Percentiles rank a stretch among this genome's conserved stretches.
These are phyloP conservation scores for Tribolium castaneum DNA, from an alignment of 1,140 invertebrate species.

Conservation along the genomic window DNA sequence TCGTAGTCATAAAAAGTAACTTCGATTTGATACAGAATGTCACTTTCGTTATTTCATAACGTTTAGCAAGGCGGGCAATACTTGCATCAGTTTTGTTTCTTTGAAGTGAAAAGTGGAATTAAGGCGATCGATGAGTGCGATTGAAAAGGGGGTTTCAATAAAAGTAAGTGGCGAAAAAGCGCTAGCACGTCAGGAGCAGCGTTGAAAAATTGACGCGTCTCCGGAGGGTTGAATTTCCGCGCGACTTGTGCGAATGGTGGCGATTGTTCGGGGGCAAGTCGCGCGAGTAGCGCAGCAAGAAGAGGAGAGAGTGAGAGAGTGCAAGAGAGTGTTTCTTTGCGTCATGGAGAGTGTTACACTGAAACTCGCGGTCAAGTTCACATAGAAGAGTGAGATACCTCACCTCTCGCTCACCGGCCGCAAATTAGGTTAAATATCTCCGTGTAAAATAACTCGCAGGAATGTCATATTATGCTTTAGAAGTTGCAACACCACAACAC, in stretches of 20 bases:
- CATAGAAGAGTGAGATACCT: constrained; percentile 41
- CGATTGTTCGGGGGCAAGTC: constrained; percentile 16
- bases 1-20: constrained; percentile 46
- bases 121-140: neutral
- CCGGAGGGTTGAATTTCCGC: neutral
- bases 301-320: constrained; percentile 45
- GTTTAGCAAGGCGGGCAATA: constrained; percentile 38
- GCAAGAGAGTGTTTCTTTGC: constrained; percentile 40
- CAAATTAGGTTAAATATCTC: constrained; percentile 47
- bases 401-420: constrained; percentile 42
- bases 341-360: constrained; percentile 46
- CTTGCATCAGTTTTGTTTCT: constrained; percentile 44
- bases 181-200: neutral
- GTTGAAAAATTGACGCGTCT: neutral
- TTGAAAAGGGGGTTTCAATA: neutral
- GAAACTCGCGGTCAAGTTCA: constrained; percentile 48
- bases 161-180: neutral
- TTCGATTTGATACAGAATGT: constrained; percentile 47
- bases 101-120: neutral
- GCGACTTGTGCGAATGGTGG: neutral
- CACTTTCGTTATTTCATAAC: constrained; percentile 51
- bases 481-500: constrained; percentile 14
- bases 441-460: constrained; percentile 39
- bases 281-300: constrained; percentile 14
- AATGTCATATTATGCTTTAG: constrained; percentile 35